Evolutionary conservation across 2,888 invertebrate genomes (phyloP).

Genomic region (Pristionchus fissidentatus): DNA sequence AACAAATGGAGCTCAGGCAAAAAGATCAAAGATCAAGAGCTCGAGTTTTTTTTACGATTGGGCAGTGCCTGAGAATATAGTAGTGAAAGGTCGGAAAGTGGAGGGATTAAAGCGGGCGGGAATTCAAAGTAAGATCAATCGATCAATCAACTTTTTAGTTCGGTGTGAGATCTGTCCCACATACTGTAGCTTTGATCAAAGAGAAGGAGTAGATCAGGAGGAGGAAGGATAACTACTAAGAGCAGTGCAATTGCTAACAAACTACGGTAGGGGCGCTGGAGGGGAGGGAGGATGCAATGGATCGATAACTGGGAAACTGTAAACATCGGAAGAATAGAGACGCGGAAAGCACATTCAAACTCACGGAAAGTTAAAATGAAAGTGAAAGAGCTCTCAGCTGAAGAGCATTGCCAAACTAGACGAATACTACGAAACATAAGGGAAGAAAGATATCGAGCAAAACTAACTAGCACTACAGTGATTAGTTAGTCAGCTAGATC

Average conservation of each 20-base stretch:
- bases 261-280: background rate
- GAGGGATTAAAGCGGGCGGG: background rate
- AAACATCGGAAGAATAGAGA: constrained; percentile 20
- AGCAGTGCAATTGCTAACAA: background rate
- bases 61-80: background rate
- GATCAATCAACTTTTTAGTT: constrained; percentile 8
- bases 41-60: background rate
- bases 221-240: background rate
- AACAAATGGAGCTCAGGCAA: background rate
- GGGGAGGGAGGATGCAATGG: background rate
- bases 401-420: constrained; percentile 12
- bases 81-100: background rate
- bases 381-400: background rate
- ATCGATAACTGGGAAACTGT: background rate
- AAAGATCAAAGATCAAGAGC: constrained; percentile 19
- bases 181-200: too few relatives aligned
- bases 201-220: background rate
- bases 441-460: background rate
- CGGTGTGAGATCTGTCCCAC: background rate
- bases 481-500: background rate
- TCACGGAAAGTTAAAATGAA: constrained; percentile 16
- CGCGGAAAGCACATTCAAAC: constrained; percentile 24
- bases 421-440: background rate
- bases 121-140: constrained; percentile 29
- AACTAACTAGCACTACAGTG: background rate